Evolutionary conservation across 2,888 invertebrate species (phyloP), one percentile per base, ranked within the genome.

Genomic region (Phrixothrix hirtus): DNA sequence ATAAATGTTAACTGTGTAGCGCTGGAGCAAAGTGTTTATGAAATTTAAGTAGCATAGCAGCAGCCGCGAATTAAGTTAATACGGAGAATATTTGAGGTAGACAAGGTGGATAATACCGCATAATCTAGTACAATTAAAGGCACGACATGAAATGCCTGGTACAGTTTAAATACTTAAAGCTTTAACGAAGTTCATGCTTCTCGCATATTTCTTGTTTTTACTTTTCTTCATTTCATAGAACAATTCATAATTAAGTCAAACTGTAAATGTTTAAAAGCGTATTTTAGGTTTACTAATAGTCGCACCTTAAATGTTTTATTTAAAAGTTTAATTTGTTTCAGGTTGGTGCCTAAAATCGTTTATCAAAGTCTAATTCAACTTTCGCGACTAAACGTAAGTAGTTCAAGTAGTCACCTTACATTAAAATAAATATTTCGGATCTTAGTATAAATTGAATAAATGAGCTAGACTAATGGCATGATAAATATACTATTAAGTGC

Each of bases 401-500:
- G 46, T 26, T 29, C 45, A 51, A 39, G 21, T 35, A 52, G 45
- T 41, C 38, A n/a, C n/a, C n/a, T 29, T n/a, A 21, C 17, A 27
- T 42, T 37, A 43, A 52, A 39, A 39, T 54, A 54, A 54, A 48
- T 54, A 54, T 48, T 48, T 48, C 36, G 30, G 31, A 26, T 44
- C 36, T 43, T 37, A 12, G 34, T 38, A 48, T 54, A 48, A 48
- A 48, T 48, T 48, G 48, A 48, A 48, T 54, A 48, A 53, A 53
- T 53, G 47, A 36, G 42, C 38, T 30, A 47, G 38, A 48, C 50
- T 65, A 67, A 69, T 68, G 65, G 67, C 57, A 65, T 67, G 65
- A 64, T 65, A 63, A 65, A 65, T 65, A 63, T 60, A 61, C 60
- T 59, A 60, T 62, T 66, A 68, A 68, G 67, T 64, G 66, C 63